Evolutionary conservation across 2,888 invertebrate genomes (phyloP).

Genomic region (Agrochola lychnidis): DNA sequence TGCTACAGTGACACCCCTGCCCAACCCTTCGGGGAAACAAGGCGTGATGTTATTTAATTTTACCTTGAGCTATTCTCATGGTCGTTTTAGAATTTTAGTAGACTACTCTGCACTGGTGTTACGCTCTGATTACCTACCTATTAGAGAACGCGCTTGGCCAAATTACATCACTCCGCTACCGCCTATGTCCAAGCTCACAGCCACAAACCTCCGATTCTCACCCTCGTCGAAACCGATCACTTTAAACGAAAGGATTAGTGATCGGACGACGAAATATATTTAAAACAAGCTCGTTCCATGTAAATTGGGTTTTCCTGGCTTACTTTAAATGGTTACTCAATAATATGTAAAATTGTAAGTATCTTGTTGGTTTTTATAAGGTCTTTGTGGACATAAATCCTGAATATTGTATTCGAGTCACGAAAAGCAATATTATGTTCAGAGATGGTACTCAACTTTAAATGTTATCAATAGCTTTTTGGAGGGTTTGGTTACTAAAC

Average conservation of each 20-base stretch:
- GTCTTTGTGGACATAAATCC: slow-evolving; percentile 40
- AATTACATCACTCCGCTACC: neutral
- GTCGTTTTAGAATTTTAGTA: neutral
- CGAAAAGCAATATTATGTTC: slow-evolving; percentile 39
- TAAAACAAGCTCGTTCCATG: slow-evolving; percentile 28
- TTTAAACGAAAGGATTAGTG: slow-evolving; percentile 37
- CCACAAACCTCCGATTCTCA: slow-evolving; percentile 19
- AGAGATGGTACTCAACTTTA: slow-evolving; percentile 24
- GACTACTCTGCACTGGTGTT: neutral
- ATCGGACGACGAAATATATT: slow-evolving; percentile 36
- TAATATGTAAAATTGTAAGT: slow-evolving; percentile 31
- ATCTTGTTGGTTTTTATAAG: slow-evolving; percentile 32
- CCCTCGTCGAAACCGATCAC: slow-evolving; percentile 24
- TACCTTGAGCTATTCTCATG: no score
- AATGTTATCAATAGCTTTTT: slow-evolving; percentile 31
- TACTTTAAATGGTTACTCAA: slow-evolving; percentile 31
- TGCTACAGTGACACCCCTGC: no score
- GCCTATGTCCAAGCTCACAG: neutral
- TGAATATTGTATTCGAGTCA: slow-evolving; percentile 46
- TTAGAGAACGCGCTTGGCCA: neutral
- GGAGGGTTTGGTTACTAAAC: neutral
- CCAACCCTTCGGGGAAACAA: no score
- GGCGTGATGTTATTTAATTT: no score
- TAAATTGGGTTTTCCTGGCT: slow-evolving; percentile 38
- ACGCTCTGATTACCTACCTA: neutral